Conservation (phyloP, 92 coral and sea anemone species). For the Epizoanthus scotinus region DNA sequence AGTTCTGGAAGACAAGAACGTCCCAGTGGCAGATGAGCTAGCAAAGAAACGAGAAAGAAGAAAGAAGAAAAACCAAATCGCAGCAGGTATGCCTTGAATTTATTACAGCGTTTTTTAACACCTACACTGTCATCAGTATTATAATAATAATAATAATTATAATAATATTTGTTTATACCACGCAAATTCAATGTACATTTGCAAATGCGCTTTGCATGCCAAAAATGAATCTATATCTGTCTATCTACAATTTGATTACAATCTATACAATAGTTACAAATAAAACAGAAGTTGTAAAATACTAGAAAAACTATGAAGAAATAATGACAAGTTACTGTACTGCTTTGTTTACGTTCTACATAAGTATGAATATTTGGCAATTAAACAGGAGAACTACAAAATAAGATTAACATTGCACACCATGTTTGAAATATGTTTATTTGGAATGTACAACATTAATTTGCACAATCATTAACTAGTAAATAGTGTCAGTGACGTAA, state of each 20-base stretch:
- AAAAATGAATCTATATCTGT: too few relatives aligned
- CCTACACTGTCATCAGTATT: too few relatives aligned
- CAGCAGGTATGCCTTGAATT: conserved; percentile 5
- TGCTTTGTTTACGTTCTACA: neutral
- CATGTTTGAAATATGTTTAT: conserved; percentile 15
- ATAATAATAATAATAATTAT: too few relatives aligned
- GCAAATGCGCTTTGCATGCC: too few relatives aligned
- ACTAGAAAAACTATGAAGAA: too few relatives aligned
- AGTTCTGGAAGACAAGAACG: neutral
- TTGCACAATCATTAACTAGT: neutral
- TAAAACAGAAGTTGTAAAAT: too few relatives aligned
- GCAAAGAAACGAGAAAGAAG: neutral
- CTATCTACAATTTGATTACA: too few relatives aligned
- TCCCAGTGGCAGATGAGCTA: neutral
- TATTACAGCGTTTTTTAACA: too few relatives aligned
- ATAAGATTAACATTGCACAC: conserved; percentile 3
- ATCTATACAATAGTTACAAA: too few relatives aligned
- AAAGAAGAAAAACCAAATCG: conserved; percentile 14
- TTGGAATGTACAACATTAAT: neutral
- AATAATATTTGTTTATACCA: too few relatives aligned
- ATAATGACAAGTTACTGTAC: conserved; percentile 13
- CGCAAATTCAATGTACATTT: too few relatives aligned
- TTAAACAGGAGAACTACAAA: conserved; percentile 10
- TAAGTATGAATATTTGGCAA: neutral
- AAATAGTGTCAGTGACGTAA: neutral